Conservation (phyloP, 2,888 invertebrate genomes). For the Allophyes oxyacanthae region DNA sequence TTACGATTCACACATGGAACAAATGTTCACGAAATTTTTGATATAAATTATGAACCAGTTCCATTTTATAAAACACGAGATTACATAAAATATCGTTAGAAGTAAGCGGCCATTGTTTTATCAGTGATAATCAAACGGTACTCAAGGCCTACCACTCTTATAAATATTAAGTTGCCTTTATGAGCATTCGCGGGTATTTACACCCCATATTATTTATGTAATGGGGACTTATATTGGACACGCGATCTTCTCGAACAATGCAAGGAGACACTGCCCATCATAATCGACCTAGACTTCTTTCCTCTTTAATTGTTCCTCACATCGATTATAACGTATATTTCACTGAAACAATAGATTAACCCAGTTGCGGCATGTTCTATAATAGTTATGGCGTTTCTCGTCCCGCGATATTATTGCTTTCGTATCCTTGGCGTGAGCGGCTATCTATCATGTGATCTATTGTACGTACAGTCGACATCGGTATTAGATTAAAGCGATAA, state of each 20-base stretch:
- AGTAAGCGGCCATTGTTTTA: slow-evolving; percentile 65
- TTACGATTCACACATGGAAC: slow-evolving; percentile 71
- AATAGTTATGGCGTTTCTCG: slow-evolving; percentile 72
- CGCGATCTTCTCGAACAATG: slow-evolving; percentile 86
- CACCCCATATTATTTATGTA: slow-evolving; percentile 87
- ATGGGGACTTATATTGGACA: slow-evolving; percentile 85
- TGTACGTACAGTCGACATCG: slow-evolving; percentile 85
- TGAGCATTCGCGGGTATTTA: slow-evolving; percentile 70
- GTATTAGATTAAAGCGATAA: slow-evolving; percentile 88
- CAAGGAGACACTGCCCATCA: slow-evolving; percentile 81
- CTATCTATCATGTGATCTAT: slow-evolving; percentile 89
- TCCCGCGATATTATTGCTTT: slow-evolving; percentile 75
- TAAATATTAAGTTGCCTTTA: slow-evolving; percentile 75
- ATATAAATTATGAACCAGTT: slow-evolving; percentile 43
- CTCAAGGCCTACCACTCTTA: slow-evolving; percentile 77
- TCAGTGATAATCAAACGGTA: slow-evolving; percentile 64
- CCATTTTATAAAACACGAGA: slow-evolving; percentile 47
- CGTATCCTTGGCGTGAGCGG: slow-evolving; percentile 85
- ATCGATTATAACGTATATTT: slow-evolving; percentile 76
- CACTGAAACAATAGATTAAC: slow-evolving; percentile 85
- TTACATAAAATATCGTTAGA: slow-evolving; percentile 59
- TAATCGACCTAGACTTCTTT: slow-evolving; percentile 86
- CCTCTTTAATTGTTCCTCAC: slow-evolving; percentile 82
- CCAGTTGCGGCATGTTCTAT: slow-evolving; percentile 74
- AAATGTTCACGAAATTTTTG: slow-evolving; percentile 42